phyloP scores from a whole-genome alignment of 2,797 vertebrate genomes.

The Halcyon leucocephala region DNA sequence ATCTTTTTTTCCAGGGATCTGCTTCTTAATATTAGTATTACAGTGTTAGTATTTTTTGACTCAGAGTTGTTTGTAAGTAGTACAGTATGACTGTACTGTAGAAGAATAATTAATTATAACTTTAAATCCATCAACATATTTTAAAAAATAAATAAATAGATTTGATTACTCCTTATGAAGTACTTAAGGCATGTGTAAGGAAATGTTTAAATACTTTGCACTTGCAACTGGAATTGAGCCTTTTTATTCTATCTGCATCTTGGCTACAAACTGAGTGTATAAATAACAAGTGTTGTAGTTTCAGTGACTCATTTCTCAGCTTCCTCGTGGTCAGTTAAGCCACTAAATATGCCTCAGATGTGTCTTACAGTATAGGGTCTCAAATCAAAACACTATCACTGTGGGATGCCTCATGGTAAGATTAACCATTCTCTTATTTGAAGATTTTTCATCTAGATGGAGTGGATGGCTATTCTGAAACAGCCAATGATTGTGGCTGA shows the following conservation, averaged over 20 bases:
- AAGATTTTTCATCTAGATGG: neutral
- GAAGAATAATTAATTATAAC: neutral
- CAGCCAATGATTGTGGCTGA: neutral
- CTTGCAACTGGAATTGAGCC: slow-evolving; percentile 17
- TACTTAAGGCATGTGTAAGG: neutral
- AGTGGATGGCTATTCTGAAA: neutral
- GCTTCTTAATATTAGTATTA: neutral
- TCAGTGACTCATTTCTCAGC: slow-evolving; percentile 8
- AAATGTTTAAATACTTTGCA: neutral
- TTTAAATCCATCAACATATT: slow-evolving; percentile 12
- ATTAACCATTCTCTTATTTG: neutral
- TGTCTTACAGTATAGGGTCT: neutral
- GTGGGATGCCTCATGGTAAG: neutral
- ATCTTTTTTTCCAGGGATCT: neutral
- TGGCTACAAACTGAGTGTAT: neutral
- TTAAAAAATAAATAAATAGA: slow-evolving; percentile 25
- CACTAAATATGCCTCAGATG: neutral
- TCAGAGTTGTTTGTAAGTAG: neutral
- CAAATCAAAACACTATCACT: neutral
- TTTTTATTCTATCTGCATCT: slow-evolving; percentile 37
- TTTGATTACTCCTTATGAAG: slow-evolving; percentile 11
- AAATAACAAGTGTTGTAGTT: slow-evolving; percentile 27
- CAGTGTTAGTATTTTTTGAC: neutral
- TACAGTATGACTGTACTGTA: neutral
- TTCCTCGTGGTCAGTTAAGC: neutral